These are phyloP conservation scores for Tragelaphus strepsiceros DNA, from an alignment of 2,113 vertebrate genomes.

Conservation along the genomic window DNA sequence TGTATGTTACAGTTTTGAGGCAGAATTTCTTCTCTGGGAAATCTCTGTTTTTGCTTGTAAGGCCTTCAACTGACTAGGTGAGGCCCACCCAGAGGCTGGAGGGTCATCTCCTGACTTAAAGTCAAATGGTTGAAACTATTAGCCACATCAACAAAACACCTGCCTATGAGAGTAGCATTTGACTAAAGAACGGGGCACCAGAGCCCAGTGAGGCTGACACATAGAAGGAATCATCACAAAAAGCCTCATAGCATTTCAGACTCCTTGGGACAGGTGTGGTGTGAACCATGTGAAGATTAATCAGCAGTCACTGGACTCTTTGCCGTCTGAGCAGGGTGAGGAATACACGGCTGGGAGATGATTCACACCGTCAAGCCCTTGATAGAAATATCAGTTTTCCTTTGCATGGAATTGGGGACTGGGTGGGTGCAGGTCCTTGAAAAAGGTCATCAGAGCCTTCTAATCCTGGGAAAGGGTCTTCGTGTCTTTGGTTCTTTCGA, in stretches of 20 bases:
- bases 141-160: background rate
- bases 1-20: background rate
- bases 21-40: background rate
- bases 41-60: background rate
- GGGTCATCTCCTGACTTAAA: too few relatives aligned
- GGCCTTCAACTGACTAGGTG: background rate
- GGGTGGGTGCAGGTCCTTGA: background rate
- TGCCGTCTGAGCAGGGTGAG: rapidly evolving
- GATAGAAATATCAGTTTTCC: rapidly evolving
- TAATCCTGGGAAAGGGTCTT: rapidly evolving
- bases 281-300: rapidly evolving
- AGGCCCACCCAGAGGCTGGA: background rate
- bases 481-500: background rate
- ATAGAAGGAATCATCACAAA: rapidly evolving
- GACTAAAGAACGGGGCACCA: rapidly evolving
- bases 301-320: rapidly evolving
- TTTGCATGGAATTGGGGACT: rapidly evolving
- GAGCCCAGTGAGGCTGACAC: rapidly evolving
- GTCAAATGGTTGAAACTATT: background rate
- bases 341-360: rapidly evolving
- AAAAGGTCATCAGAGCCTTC: rapidly evolving
- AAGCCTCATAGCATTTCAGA: rapidly evolving
- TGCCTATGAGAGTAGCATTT: rapidly evolving
- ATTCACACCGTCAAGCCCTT: background rate
- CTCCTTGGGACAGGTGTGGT: background rate